phyloP scores from a whole-genome alignment of 2,797 vertebrate species.

The Tolypeutes matacus region DNA sequence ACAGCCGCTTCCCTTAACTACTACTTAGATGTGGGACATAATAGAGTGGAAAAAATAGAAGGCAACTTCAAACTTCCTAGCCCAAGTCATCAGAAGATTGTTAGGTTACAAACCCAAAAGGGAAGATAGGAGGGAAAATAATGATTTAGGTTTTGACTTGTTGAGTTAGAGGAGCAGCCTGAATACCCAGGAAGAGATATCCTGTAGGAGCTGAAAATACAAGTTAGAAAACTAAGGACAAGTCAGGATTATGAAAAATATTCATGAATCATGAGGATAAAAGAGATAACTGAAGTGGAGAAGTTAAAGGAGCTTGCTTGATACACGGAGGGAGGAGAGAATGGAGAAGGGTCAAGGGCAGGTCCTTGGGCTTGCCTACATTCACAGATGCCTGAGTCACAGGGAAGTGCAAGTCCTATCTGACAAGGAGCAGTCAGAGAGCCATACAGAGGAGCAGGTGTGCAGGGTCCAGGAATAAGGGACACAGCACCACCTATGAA shows the following conservation, averaged over 20 bases:
- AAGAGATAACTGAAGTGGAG: neutral
- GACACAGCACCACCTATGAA: neutral
- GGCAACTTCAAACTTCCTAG: neutral
- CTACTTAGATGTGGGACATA: neutral
- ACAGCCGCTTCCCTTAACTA: too few relatives aligned
- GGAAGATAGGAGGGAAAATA: neutral
- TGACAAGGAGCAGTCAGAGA: neutral
- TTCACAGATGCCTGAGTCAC: neutral
- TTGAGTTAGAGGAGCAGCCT: neutral
- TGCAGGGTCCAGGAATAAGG: neutral
- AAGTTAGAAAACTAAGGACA: neutral
- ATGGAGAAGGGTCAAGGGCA: accelerated
- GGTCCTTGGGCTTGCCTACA: neutral
- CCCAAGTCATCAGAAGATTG: neutral
- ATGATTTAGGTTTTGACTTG: neutral
- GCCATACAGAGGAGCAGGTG: neutral
- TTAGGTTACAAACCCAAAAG: neutral
- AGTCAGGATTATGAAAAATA: neutral
- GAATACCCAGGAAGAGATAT: neutral
- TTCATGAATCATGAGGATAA: neutral
- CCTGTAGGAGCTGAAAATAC: constrained; percentile 3
- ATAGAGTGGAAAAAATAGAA: neutral
- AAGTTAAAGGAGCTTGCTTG: neutral
- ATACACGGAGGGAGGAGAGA: neutral
- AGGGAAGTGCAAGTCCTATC: neutral